phyloP scores from a whole-genome alignment of 2,888 invertebrate species.

The Epinotia nisella region DNA sequence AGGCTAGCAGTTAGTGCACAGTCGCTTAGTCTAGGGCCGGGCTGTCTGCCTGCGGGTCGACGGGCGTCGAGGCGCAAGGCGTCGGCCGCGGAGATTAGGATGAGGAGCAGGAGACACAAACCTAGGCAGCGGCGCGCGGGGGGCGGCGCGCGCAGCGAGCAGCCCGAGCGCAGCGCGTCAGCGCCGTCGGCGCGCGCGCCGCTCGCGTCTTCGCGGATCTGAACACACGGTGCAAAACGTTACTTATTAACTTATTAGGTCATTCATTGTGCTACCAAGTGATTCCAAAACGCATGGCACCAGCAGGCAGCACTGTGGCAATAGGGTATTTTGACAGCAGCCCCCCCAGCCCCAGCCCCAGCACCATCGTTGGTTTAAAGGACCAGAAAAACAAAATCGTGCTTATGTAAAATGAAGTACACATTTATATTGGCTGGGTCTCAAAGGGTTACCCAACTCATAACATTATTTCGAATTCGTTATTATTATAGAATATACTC shows the following conservation, averaged over 20 bases:
- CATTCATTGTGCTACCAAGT: no score
- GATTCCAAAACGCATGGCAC: no score
- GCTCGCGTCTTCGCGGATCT: conserved; percentile 72
- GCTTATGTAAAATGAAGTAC: no score
- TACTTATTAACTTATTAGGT: neutral
- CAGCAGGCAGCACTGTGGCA: no score
- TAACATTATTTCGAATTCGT: no score
- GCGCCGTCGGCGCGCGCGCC: conserved; percentile 53
- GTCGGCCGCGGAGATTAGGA: conserved; percentile 64
- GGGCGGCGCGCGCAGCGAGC: conserved; percentile 67
- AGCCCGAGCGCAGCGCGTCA: conserved; percentile 64
- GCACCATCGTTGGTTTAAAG: no score
- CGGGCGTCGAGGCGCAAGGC: conserved; percentile 52
- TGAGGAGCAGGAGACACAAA: conserved; percentile 79
- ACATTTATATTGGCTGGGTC: no score
- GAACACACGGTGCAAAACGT: neutral
- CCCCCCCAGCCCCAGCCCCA: no score
- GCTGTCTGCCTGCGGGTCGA: conserved; percentile 57
- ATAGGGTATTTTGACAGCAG: no score
- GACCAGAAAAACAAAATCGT: no score
- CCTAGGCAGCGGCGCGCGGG: conserved; percentile 78
- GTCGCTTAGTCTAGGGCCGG: conserved; percentile 63
- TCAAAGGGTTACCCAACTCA: no score
- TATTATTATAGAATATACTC: no score
- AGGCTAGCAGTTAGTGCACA: conserved; percentile 78